Base-by-base conservation (phyloP, 2,113 vertebrate species). In the Myrmophylax atrothorax region DNA sequence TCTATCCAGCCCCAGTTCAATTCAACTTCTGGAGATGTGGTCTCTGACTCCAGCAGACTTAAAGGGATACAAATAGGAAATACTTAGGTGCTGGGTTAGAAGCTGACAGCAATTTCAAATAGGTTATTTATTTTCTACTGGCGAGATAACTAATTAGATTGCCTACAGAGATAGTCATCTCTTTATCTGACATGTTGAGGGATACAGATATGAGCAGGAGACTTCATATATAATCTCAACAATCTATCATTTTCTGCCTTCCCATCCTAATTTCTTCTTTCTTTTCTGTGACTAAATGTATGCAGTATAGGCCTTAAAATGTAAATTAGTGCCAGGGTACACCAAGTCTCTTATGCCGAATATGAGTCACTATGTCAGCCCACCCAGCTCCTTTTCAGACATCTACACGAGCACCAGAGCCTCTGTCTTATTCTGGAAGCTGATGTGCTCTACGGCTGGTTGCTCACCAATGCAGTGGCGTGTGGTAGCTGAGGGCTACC, bases 381-480 rank as follows among this genome's bases (percentile, higher is more conserved):
- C 10, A 11, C 26, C 25, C 53, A 49, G 38, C 20, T 90, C 67
- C 46, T 63, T 37, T 44, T 46, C 44, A 46, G 18, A 28, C 24
- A 12, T 29, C 44, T 26, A 24, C n/a, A 28, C 31, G 66, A 69
- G 68, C 0, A 0, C 24, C 80, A n/a, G 37, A 74, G 50, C 37
- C 23, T 87, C 42, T 0, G 0, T 42, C 86, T 60, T 26, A 31
- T 44, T 25, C 46, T 19, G n/a, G 3, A 31, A 22, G 68, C 42
- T 84, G n/a, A 3, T 18, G 33, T 28, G 53, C 49, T 58, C 52
- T 47, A 35, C 84, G 35, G 76, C 31, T 52, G 40, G 16, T 14
- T 73, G 82, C 46, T 67, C 24, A 47, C 66, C 0, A 1, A 29
- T 4, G 26, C 26, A 29, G 38, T 0, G 0, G 38, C 7, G n/a